A percentile compares a stretch with the other conserved stretches of the same genome.
Evolutionary conservation across 2,797 vertebrate species (phyloP).

Genomic region (Trematomus bernacchii): DNA sequence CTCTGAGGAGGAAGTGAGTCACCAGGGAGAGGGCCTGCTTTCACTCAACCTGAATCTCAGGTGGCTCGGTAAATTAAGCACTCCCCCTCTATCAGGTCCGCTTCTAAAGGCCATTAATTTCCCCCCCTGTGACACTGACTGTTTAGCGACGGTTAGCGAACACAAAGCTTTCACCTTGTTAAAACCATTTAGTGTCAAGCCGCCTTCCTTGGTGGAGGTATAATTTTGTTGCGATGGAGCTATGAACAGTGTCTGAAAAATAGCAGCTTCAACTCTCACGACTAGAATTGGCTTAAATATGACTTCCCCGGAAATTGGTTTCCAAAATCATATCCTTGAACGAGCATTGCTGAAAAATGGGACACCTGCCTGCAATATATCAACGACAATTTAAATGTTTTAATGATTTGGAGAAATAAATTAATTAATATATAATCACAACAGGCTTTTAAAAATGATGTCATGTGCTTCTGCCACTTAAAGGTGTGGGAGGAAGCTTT

Average conservation of each 20-base stretch:
- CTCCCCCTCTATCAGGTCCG: slow-evolving; percentile 58
- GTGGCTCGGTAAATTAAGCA: slow-evolving; percentile 74
- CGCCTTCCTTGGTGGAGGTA: slow-evolving; percentile 25
- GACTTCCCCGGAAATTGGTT: slow-evolving; percentile 39
- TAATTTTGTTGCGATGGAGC: slow-evolving; percentile 32
- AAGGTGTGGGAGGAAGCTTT: not conserved
- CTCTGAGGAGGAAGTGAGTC: slow-evolving; percentile 58
- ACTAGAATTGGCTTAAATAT: slow-evolving; percentile 23
- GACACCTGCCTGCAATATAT: slow-evolving; percentile 34
- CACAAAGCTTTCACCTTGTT: slow-evolving; percentile 56
- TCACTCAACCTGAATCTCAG: slow-evolving; percentile 73
- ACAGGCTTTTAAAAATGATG: slow-evolving; percentile 21
- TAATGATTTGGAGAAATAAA: slow-evolving; percentile 7
- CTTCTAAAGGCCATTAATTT: slow-evolving; percentile 72
- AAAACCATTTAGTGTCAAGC: slow-evolving; percentile 49
- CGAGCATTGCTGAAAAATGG: slow-evolving; percentile 26
- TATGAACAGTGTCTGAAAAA: slow-evolving; percentile 20
- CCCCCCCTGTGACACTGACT: slow-evolving; percentile 57
- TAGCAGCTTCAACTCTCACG: slow-evolving; percentile 26
- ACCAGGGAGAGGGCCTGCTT: slow-evolving; percentile 58
- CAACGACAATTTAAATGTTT: slow-evolving; percentile 17
- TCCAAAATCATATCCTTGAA: slow-evolving; percentile 19
- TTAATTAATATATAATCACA: not conserved
- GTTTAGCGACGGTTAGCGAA: slow-evolving; percentile 58
- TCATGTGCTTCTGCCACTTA: not conserved